These are phyloP conservation scores for Zenarchopterus dispar DNA, from an alignment of 2,797 vertebrate genomes.

Conservation along the genomic window DNA sequence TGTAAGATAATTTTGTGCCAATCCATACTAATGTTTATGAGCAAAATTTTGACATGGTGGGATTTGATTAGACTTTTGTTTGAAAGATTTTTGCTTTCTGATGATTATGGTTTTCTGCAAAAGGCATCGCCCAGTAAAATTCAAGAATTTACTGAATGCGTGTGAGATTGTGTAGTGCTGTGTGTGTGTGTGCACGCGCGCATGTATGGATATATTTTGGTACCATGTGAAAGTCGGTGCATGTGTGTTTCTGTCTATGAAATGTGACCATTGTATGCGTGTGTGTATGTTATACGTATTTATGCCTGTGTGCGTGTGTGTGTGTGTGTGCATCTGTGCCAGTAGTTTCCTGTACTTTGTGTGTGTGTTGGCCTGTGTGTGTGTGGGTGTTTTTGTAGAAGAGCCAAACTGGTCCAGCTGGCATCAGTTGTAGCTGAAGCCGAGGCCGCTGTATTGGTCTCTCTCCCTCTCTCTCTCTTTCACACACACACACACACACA, in stretches of 20 bases:
- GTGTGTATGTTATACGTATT: conserved; percentile 25
- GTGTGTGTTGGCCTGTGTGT: conserved; percentile 29
- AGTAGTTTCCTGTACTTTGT: conserved; percentile 44
- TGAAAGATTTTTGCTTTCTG: too few species aligned
- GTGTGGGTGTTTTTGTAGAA: conserved; percentile 67
- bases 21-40: too few species aligned
- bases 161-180: too few species aligned
- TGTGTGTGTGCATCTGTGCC: conserved; percentile 45
- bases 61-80: too few species aligned
- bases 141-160: too few species aligned
- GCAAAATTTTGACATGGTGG: too few species aligned
- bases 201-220: conserved; percentile 14
- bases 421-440: conserved; percentile 70
- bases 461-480: conserved; percentile 38
- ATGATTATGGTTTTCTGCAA: too few species aligned
- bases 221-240: conserved; percentile 19
- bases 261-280: too few species aligned
- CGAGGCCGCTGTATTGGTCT: conserved; percentile 68
- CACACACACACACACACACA: conserved; percentile 39
- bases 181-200: conserved; percentile 6
- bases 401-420: conserved; percentile 76
- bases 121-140: too few species aligned
- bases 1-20: too few species aligned
- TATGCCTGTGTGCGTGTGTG: conserved; percentile 36
- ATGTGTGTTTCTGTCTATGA: too few species aligned